These are phyloP conservation scores for Aradophagus sp. DNA, from an alignment of 1,140 invertebrate species.

Conservation along the genomic window DNA sequence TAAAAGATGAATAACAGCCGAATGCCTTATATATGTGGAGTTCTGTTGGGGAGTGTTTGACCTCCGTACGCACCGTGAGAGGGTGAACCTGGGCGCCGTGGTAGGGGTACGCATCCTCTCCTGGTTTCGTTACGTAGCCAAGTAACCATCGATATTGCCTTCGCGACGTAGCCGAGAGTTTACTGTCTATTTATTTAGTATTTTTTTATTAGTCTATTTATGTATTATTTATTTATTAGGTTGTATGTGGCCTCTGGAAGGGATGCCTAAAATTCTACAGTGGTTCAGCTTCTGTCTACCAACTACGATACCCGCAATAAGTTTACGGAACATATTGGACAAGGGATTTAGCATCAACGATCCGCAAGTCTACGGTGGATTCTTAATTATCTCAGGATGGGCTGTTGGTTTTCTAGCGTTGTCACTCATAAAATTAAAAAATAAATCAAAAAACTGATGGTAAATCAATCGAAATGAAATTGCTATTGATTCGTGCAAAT, in stretches of 20 bases:
- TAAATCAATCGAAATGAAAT: not conserved
- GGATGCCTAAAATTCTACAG: conserved; percentile 78
- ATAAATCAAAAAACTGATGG: not conserved
- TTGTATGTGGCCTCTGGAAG: conserved; percentile 94
- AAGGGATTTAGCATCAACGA: conserved; percentile 77
- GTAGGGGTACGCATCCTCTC: no score
- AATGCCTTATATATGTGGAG: no score
- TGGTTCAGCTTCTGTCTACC: conserved; percentile 78
- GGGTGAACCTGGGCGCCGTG: no score
- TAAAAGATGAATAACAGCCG: no score
- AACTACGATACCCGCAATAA: conserved; percentile 80
- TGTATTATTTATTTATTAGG: conserved; percentile 74
- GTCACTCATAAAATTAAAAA: conserved; percentile 71
- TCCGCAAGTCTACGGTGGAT: conserved; percentile 77
- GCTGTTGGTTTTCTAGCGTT: conserved; percentile 70
- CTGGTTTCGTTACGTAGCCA: no score
- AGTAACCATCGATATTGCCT: no score
- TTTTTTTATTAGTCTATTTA: no score
- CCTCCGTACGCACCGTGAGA: no score
- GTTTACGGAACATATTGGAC: conserved; percentile 79
- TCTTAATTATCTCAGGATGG: conserved; percentile 77
- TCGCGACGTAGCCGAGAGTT: no score
- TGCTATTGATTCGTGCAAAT: no score
- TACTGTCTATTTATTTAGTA: no score
- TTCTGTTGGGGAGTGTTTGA: no score